Conservation (phyloP, 2,888 invertebrate species). For the Terebella lapidaria region DNA sequence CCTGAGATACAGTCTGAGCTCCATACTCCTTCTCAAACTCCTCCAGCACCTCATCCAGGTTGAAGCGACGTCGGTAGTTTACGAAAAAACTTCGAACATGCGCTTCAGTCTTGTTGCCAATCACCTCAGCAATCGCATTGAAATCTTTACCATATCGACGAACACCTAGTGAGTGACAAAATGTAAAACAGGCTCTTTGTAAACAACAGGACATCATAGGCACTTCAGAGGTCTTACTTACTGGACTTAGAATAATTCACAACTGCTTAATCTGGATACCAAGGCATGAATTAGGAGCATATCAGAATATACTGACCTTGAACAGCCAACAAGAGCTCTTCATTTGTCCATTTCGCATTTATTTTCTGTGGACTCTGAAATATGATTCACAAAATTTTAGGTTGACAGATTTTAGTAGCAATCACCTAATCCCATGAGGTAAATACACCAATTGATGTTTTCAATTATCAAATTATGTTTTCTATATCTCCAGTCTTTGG, state of each 20-base stretch:
- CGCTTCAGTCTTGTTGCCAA: constrained; percentile 90
- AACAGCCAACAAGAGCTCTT: constrained; percentile 84
- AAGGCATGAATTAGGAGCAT: too few relatives aligned
- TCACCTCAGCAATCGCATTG: constrained; percentile 87
- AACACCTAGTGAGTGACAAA: constrained; percentile 62
- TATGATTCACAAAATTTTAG: constrained; percentile 3
- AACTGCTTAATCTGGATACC: too few relatives aligned
- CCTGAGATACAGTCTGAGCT: background rate
- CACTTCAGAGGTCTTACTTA: too few relatives aligned
- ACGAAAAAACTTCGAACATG: constrained; percentile 88
- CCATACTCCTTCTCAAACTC: constrained; percentile 59
- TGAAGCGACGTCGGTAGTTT: constrained; percentile 82
- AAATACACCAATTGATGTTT: background rate
- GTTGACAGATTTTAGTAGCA: background rate
- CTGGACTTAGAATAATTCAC: too few relatives aligned
- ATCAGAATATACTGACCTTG: constrained; percentile 63
- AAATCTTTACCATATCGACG: constrained; percentile 71
- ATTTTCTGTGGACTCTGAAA: constrained; percentile 36
- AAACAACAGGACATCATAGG: too few relatives aligned
- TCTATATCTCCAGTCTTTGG: too few relatives aligned
- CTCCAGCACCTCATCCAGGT: constrained; percentile 71
- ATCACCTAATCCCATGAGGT: background rate
- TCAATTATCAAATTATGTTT: too few relatives aligned
- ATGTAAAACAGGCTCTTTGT: constrained; percentile 18
- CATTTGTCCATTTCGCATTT: constrained; percentile 72